Conservation (phyloP, 2,888 invertebrate genomes). For the Dione vanillae region DNA sequence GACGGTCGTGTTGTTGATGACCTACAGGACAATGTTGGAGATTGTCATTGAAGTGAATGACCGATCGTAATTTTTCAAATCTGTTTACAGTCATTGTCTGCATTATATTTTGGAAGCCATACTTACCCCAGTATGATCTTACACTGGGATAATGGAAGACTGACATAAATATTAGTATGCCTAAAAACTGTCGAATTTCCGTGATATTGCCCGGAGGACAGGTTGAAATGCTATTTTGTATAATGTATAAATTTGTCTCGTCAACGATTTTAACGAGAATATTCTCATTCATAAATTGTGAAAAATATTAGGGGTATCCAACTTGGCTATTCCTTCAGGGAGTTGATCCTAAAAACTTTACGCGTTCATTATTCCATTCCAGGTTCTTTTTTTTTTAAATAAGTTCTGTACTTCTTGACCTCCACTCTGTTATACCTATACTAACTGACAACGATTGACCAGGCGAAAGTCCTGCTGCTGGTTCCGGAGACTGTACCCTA, state of each 20-base stretch:
- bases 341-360: constrained; percentile 41
- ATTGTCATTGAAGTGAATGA: constrained; percentile 43
- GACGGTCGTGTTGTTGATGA: constrained; percentile 45
- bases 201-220: constrained; percentile 39
- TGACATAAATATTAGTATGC: constrained; percentile 45
- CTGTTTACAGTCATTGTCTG: constrained; percentile 46
- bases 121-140: constrained; percentile 47
- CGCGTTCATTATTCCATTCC: constrained; percentile 38
- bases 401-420: constrained; percentile 35
- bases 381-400: constrained; percentile 35
- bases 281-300: constrained; percentile 34
- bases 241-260: constrained; percentile 17
- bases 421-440: constrained; percentile 37
- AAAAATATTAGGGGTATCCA: constrained; percentile 36
- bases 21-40: constrained; percentile 37
- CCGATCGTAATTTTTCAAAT: constrained; percentile 46
- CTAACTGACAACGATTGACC: constrained; percentile 32
- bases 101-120: constrained; percentile 45
- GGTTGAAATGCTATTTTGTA: constrained; percentile 40
- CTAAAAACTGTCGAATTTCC: constrained; percentile 46
- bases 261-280: constrained; percentile 42
- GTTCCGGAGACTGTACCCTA: too few relatives aligned
- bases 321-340: constrained; percentile 33
- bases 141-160: constrained; percentile 46
- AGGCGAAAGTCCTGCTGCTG: constrained; percentile 32